Percentiles rank a stretch among this genome's conserved stretches.
phyloP scores from a whole-genome alignment of 2,797 vertebrate species.

The Chromis chromis region DNA sequence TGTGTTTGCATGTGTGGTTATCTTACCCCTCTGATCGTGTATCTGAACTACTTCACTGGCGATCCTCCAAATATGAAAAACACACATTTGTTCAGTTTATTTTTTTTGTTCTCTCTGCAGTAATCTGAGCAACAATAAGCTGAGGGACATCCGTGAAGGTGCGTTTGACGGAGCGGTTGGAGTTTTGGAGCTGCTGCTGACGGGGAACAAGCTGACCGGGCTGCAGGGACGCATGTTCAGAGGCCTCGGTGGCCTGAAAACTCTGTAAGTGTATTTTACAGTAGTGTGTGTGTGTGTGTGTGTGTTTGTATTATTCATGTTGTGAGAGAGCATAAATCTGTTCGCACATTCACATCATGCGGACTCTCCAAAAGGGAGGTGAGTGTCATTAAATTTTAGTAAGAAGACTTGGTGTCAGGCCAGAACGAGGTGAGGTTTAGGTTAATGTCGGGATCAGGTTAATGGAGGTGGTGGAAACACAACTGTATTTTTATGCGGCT shows the following conservation, averaged over 20 bases:
- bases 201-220: conserved; percentile 92
- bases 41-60: not conserved
- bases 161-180: conserved; percentile 89
- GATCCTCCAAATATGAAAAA: not conserved
- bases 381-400: not conserved
- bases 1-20: conserved; percentile 1
- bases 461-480: not conserved
- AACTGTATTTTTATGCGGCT: not conserved
- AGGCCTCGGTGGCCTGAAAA: conserved; percentile 92
- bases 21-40: fast-evolving
- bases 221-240: conserved; percentile 92
- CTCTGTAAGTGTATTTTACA: conserved; percentile 85
- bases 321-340: not conserved
- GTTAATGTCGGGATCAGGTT: not conserved
- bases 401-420: not conserved
- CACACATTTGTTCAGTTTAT: not conserved
- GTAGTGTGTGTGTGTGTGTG: not conserved
- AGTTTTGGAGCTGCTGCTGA: conserved; percentile 93
- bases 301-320: not conserved
- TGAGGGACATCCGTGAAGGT: conserved; percentile 93
- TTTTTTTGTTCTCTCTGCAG: conserved; percentile 76
- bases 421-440: not conserved
- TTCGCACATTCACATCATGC: not conserved
- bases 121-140: conserved; percentile 96
- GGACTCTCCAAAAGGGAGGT: not conserved